Conservation (phyloP, 2,888 invertebrate genomes). For the Orthosia cruda region DNA sequence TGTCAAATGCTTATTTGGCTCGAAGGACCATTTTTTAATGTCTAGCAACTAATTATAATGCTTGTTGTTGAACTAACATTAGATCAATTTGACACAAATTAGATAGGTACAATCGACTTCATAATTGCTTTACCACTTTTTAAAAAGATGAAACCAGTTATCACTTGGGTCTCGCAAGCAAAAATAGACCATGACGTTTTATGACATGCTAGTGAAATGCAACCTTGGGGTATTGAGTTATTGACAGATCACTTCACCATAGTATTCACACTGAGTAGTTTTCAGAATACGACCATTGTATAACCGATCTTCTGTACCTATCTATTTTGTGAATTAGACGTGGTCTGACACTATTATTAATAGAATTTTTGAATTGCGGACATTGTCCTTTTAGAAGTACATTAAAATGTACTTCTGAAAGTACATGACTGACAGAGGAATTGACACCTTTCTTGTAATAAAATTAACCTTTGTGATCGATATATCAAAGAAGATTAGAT, state of each 20-base stretch:
- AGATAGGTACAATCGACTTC: neutral
- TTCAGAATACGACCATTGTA: too few relatives aligned
- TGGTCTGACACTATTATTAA: conserved; percentile 52
- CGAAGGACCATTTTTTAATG: conserved; percentile 59
- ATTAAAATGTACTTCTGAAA: conserved; percentile 5
- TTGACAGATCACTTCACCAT: too few relatives aligned
- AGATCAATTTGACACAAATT: conserved; percentile 25
- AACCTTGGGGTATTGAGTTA: too few relatives aligned
- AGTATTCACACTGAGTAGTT: too few relatives aligned
- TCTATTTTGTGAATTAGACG: conserved; percentile 27
- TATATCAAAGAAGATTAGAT: conserved; percentile 58
- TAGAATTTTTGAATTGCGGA: conserved; percentile 28
- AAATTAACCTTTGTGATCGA: conserved; percentile 46
- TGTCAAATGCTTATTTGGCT: conserved; percentile 37
- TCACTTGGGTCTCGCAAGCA: neutral
- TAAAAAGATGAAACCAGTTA: too few relatives aligned
- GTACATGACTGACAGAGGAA: conserved; percentile 40
- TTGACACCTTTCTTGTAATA: conserved; percentile 34
- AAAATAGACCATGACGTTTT: neutral
- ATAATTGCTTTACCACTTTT: too few relatives aligned
- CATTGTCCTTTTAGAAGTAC: conserved; percentile 10
- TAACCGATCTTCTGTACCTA: neutral
- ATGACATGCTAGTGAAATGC: too few relatives aligned
- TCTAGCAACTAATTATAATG: conserved; percentile 52
- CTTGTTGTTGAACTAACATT: conserved; percentile 59